phyloP scores from a whole-genome alignment of 2,888 invertebrate genomes.

The Dryobotodes eremita region DNA sequence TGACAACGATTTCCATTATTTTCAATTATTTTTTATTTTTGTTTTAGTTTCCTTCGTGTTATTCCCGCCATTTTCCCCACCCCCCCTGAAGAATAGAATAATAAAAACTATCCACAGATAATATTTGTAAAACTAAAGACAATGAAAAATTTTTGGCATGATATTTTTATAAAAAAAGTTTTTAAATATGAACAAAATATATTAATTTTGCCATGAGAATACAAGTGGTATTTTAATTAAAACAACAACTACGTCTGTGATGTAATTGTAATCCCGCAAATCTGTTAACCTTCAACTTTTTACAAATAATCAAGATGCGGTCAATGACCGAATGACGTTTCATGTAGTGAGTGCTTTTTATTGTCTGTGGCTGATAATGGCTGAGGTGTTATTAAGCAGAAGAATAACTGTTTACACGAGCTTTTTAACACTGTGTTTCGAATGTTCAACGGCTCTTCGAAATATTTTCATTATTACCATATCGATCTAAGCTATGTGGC shows the following conservation, averaged over 20 bases:
- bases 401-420: slow-evolving; percentile 63
- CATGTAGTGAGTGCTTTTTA: slow-evolving; percentile 49
- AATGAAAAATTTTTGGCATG: slow-evolving; percentile 18
- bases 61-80: no score
- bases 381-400: slow-evolving; percentile 65
- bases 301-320: slow-evolving; percentile 42
- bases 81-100: no score
- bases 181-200: neutral
- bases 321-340: slow-evolving; percentile 64
- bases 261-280: slow-evolving; percentile 43
- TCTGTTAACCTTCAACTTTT: slow-evolving; percentile 54
- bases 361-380: slow-evolving; percentile 61
- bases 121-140: neutral
- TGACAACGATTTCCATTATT: no score
- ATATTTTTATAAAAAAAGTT: neutral
- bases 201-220: neutral
- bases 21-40: no score
- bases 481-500: slow-evolving; percentile 33
- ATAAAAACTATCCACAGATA: slow-evolving; percentile 1
- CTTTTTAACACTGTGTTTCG: slow-evolving; percentile 55
- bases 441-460: slow-evolving; percentile 57
- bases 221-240: neutral
- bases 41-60: no score
- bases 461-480: slow-evolving; percentile 44
- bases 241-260: slow-evolving; percentile 28